A percentile compares a stretch with the other conserved stretches of the same genome.
phyloP scores from a whole-genome alignment of 2,797 vertebrate genomes.

The Anguilla obscura region DNA sequence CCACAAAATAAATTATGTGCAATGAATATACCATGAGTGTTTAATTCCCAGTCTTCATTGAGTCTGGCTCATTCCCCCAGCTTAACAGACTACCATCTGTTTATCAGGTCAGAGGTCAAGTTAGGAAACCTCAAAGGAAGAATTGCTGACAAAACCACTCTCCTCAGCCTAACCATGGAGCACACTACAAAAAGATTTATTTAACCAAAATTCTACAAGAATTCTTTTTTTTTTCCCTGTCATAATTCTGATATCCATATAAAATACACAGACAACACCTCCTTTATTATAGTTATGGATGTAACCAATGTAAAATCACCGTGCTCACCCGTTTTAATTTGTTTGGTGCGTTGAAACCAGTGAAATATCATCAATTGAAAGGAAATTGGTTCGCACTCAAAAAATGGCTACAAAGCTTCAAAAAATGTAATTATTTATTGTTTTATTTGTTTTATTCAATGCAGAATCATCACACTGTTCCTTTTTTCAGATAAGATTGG shows the following conservation, averaged over 20 bases:
- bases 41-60: conserved; percentile 9
- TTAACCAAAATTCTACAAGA: background rate
- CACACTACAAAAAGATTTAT: background rate
- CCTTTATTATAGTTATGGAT: background rate
- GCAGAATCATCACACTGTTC: background rate
- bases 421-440: too few relatives aligned
- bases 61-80: background rate
- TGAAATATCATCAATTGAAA: too few relatives aligned
- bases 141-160: background rate
- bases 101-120: conserved; percentile 3
- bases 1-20: background rate
- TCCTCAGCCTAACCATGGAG: background rate
- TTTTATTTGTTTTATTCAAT: too few relatives aligned
- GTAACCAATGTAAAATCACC: background rate
- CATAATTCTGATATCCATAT: background rate
- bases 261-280: background rate
- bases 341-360: too few relatives aligned
- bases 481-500: background rate
- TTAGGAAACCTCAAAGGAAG: background rate
- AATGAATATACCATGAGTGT: background rate
- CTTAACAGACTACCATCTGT: conserved; percentile 4
- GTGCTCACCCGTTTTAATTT: too few relatives aligned
- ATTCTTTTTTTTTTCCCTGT: background rate
- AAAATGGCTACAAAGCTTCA: too few relatives aligned
- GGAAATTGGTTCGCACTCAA: too few relatives aligned